Conservation (phyloP, 2,888 invertebrate species). For the Clunio marinus region DNA sequence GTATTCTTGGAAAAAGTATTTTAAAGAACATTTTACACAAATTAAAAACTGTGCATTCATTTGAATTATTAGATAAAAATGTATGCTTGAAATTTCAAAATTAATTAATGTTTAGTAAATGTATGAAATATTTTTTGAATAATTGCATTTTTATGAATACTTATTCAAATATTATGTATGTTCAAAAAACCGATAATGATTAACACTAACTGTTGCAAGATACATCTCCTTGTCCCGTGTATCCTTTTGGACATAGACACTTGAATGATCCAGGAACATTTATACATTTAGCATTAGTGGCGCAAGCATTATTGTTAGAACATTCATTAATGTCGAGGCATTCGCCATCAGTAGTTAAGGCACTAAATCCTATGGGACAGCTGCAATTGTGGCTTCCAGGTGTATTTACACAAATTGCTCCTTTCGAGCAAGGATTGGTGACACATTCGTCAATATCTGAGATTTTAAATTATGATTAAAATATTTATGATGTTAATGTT, state of each 20-base stretch:
- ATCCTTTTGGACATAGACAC: constrained; percentile 71
- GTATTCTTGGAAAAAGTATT: too few relatives aligned
- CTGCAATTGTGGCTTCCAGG: constrained; percentile 44
- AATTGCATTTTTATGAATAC: neutral
- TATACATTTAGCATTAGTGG: constrained; percentile 72
- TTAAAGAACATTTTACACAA: too few relatives aligned
- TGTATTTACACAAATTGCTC: constrained; percentile 12
- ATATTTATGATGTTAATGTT: constrained; percentile 49
- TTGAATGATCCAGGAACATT: constrained; percentile 76
- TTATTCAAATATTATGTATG: neutral
- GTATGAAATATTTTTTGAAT: too few relatives aligned
- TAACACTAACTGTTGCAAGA: constrained; percentile 78
- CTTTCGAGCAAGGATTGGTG: constrained; percentile 1
- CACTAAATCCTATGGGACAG: constrained; percentile 67
- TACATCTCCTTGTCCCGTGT: constrained; percentile 68
- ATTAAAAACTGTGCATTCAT: too few relatives aligned
- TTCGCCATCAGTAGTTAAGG: constrained; percentile 54
- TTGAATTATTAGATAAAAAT: too few relatives aligned
- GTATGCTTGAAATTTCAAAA: too few relatives aligned
- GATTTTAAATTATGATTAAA: neutral
- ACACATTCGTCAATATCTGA: constrained; percentile 28
- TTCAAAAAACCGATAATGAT: constrained; percentile 41
- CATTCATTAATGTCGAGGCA: constrained; percentile 75
- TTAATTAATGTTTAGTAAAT: too few relatives aligned
- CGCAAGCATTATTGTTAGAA: constrained; percentile 62